These are phyloP conservation scores for Cnemophilus loriae DNA, from an alignment of 2,113 vertebrate species.

Conservation along the genomic window DNA sequence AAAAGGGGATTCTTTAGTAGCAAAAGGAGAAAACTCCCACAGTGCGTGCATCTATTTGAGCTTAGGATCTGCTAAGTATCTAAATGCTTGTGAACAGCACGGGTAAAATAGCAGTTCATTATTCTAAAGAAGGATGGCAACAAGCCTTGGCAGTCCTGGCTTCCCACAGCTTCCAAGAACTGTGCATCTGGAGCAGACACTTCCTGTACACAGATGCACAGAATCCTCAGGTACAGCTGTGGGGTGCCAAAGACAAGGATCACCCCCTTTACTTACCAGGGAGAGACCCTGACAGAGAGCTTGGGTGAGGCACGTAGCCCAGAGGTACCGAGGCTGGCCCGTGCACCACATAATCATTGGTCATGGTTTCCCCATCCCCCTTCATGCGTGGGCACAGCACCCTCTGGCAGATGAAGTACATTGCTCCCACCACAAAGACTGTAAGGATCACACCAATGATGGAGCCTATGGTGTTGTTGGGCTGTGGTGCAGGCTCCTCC, in stretches of 20 bases:
- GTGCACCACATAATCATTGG: constrained; percentile 92
- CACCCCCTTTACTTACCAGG: constrained; percentile 75
- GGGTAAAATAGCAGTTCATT: not conserved
- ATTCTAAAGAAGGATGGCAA: not conserved
- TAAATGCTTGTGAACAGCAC: accelerated
- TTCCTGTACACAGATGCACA: not conserved
- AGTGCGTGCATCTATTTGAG: not conserved
- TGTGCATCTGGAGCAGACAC: not conserved
- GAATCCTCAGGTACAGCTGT: not conserved
- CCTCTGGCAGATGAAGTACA: constrained; percentile 95
- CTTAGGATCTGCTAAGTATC: not conserved
- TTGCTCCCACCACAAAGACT: constrained; percentile 88
- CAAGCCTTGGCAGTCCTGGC: not conserved
- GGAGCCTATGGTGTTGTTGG: constrained; percentile 90
- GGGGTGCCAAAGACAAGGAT: not conserved
- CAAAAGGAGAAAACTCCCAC: not conserved
- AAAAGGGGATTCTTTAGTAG: not conserved
- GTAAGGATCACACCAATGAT: constrained; percentile 93
- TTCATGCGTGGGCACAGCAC: constrained; percentile 96
- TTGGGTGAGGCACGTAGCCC: constrained; percentile 92
- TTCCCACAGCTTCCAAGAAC: not conserved
- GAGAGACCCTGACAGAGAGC: constrained; percentile 89
- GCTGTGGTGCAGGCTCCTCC: constrained; percentile 86
- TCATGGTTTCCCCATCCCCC: constrained; percentile 91
- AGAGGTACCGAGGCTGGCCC: constrained; percentile 89